Evolutionary conservation across 1,140 invertebrate genomes (phyloP).

Genomic region (Ladona fulva): DNA sequence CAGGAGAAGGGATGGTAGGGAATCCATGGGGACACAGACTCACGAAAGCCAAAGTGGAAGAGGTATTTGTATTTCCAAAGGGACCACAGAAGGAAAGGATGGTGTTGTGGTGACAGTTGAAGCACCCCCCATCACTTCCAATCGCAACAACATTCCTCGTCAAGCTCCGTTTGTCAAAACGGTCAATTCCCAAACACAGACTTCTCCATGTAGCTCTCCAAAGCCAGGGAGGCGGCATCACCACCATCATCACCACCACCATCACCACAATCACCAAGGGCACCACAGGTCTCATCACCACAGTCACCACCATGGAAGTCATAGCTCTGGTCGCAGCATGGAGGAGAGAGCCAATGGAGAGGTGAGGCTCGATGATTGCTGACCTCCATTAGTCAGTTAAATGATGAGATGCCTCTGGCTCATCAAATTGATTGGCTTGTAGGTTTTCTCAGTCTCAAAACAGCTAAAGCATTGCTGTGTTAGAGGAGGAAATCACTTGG

Average conservation of each 20-base stretch:
- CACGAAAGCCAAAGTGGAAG: neutral
- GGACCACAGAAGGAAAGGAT: neutral
- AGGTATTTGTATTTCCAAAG: neutral
- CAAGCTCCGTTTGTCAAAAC: neutral
- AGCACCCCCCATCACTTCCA: neutral
- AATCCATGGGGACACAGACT: too few species aligned
- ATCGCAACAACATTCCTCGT: neutral
- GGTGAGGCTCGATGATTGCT: conserved; percentile 29
- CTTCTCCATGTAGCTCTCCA: conserved; percentile 43
- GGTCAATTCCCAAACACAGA: conserved; percentile 38
- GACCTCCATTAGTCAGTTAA: neutral
- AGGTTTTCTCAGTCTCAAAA: too few species aligned
- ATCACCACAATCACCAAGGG: conserved; percentile 25
- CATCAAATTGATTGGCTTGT: too few species aligned
- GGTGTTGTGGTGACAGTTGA: neutral
- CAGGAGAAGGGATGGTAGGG: neutral
- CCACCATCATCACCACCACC: conserved; percentile 43
- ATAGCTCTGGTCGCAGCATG: conserved; percentile 5
- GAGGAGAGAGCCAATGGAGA: conserved; percentile 20
- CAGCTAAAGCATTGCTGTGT: too few species aligned
- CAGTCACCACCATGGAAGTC: conserved; percentile 37
- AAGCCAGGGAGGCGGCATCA: conserved; percentile 37
- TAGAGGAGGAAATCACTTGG: too few species aligned
- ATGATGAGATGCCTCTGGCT: too few species aligned
- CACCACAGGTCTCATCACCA: conserved; percentile 34